Conservation (phyloP, 2,888 invertebrate species). For the Hyppa rectilinea region DNA sequence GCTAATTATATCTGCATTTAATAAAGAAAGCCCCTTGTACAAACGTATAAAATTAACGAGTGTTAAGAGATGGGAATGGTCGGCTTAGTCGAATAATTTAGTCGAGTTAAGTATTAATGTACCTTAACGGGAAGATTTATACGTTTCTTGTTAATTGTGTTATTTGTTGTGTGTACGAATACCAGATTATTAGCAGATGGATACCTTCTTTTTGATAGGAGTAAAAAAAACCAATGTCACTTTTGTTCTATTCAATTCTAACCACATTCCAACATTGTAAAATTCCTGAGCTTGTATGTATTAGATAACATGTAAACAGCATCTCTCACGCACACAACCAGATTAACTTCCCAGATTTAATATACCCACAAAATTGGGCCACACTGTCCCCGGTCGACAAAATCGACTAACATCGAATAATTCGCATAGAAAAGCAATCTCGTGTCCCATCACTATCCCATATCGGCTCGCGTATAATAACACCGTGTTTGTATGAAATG, state of each 20-base stretch:
- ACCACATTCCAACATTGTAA: too few relatives aligned
- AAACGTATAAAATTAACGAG: conserved; percentile 83
- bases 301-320: background rate
- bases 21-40: conserved; percentile 76
- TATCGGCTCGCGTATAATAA: conserved; percentile 75
- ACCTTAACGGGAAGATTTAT: background rate
- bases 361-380: conserved; percentile 31
- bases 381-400: conserved; percentile 15
- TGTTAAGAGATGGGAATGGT: conserved; percentile 48
- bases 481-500: conserved; percentile 81
- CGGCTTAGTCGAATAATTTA: conserved; percentile 26
- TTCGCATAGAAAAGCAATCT: conserved; percentile 70
- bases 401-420: conserved; percentile 55
- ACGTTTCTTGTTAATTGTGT: background rate
- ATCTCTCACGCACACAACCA: background rate
- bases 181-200: background rate
- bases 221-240: background rate
- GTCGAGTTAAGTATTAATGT: conserved; percentile 19
- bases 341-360: conserved; percentile 33
- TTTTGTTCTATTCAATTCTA: background rate
- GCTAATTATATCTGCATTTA: conserved; percentile 79
- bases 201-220: too few relatives aligned
- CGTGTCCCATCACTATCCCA: conserved; percentile 80
- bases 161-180: background rate
- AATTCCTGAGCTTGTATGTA: background rate